Evolutionary conservation across 2,113 vertebrate species (phyloP), one percentile per base, ranked within the genome.

Genomic region (Sakesphorus luctuosus): DNA sequence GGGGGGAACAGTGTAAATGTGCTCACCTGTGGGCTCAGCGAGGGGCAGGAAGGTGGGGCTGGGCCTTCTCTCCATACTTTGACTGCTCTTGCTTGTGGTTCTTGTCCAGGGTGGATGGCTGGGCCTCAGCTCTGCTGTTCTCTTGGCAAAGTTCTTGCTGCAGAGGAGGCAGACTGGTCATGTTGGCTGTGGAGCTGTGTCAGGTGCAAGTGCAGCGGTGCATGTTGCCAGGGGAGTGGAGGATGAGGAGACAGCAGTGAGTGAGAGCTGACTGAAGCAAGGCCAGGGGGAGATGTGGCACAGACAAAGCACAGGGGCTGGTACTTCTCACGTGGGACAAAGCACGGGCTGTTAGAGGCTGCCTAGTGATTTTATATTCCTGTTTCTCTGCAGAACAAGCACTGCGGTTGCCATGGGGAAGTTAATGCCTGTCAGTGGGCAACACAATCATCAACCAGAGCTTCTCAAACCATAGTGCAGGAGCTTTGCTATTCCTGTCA

Each of bases 321-420:
- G 1, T 85, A 3, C 62, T 89, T 87, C 52, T 61, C 87, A 79
- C 0, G 0, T 68, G 77, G 94, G 87, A 76, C 77, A 44, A 38
- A 91, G 73, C 81, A 23, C 11, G 12, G 35, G 16, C 62, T 84
- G 53, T 29, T 71, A 24, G 58, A 94, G 69, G 38, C 87, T 93
- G 84, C 55, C 29, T 25, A 36, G 66, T 79, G 76, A 72, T 43
- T 65, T 75, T 47, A 7, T 36, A 66, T 50, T 91, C 53, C 33
- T 50, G 56, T 77, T 91, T 47, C 91, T 87, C 55, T 73, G 90
- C 75, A 35, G 82, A 94, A 11, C 55, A 31, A 73, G 84, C 69
- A 58, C 78, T 90, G 87, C 0, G 31, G 94, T 96, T 97, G 87
- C 96, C 85, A 93, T 95, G 94, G 96, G 94, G 78, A 96, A 93